Percentiles rank a stretch among this genome's conserved stretches.
These are phyloP conservation scores for Ceuthmochares aereus DNA, from an alignment of 2,113 vertebrate species.

Conservation along the genomic window DNA sequence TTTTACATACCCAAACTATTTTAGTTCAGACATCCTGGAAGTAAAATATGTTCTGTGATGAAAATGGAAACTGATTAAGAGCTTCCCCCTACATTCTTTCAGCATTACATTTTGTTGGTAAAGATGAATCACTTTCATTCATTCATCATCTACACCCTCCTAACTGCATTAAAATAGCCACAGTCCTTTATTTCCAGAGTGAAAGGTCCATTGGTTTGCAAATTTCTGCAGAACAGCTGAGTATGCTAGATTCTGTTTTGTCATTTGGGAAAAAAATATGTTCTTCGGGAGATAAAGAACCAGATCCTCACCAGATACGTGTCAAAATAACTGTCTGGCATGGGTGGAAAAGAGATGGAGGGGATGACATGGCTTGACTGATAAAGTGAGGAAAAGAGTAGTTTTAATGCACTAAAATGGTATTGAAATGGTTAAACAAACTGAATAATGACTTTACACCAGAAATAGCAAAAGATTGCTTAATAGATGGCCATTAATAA, in stretches of 20 bases:
- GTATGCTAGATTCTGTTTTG: slow-evolving; percentile 3
- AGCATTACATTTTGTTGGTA: not conserved
- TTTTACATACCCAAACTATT: not conserved
- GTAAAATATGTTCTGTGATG: not conserved
- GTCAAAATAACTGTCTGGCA: not conserved
- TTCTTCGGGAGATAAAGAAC: not conserved
- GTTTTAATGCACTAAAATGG: not conserved
- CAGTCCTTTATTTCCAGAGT: slow-evolving; percentile 14
- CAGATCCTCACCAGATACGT: not conserved
- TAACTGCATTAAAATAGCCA: slow-evolving; percentile 7
- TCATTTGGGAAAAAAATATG: slow-evolving; percentile 9
- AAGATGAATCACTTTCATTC: not conserved
- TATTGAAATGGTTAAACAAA: not conserved
- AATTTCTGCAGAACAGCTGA: slow-evolving; percentile 22
- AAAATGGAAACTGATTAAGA: not conserved
- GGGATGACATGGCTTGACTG: not conserved
- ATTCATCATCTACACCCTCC: slow-evolving; percentile 10
- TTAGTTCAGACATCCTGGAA: slow-evolving; percentile 5
- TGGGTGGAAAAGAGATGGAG: not conserved
- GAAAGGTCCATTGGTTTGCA: slow-evolving; percentile 47
- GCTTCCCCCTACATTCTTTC: not conserved
- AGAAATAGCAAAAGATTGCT: not conserved
- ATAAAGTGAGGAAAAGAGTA: not conserved
- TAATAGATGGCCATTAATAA: not conserved
- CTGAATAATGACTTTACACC: not conserved